phyloP scores from a whole-genome alignment of 2,888 invertebrate species.

The Eupithecia inturbata region DNA sequence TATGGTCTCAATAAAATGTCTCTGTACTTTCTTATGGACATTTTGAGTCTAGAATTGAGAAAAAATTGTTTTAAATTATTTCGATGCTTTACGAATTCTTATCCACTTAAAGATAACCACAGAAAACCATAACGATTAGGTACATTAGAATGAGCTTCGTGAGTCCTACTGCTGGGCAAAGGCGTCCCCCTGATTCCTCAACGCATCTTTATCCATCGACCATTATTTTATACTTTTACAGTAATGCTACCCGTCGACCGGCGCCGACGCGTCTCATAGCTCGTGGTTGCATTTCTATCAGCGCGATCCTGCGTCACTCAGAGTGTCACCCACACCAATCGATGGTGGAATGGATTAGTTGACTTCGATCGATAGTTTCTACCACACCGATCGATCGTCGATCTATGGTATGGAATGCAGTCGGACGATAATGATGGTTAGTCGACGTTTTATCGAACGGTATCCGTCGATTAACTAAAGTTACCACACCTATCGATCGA shows the following conservation, averaged over 20 bases:
- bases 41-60: constrained; percentile 75
- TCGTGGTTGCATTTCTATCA: not conserved
- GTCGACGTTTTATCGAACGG: too few species aligned
- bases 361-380: too few species aligned
- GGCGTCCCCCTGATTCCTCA: not conserved
- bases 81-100: not conserved
- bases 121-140: not conserved
- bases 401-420: too few species aligned
- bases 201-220: not conserved
- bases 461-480: too few species aligned
- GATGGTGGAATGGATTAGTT: too few species aligned
- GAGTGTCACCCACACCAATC: too few species aligned
- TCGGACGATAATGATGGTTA: too few species aligned
- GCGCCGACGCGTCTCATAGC: not conserved
- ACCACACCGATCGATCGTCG: too few species aligned
- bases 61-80: constrained; percentile 45
- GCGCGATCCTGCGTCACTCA: not conserved
- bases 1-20: constrained; percentile 48
- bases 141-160: not conserved
- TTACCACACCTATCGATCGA: too few species aligned
- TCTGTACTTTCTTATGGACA: constrained; percentile 55
- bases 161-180: not conserved
- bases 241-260: not conserved
- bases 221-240: not conserved
- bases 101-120: not conserved